Percentiles rank a stretch among this genome's conserved stretches.
These are phyloP conservation scores for Cyclophora albipunctata DNA, from an alignment of 2,888 invertebrate genomes.

Conservation along the genomic window DNA sequence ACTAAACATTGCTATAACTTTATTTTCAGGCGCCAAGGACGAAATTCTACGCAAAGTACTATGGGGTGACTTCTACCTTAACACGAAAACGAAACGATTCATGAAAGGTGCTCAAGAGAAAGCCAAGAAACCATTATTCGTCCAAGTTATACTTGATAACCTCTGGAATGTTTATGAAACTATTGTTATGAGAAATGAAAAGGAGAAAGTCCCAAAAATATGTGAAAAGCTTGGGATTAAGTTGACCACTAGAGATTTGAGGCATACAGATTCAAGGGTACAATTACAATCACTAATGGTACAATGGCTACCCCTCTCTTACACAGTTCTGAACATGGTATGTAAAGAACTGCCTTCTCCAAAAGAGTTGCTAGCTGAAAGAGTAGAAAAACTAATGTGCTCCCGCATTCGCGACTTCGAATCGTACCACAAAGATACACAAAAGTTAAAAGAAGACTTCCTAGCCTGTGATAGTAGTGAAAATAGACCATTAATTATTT, in stretches of 20 bases:
- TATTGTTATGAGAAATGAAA: constrained; percentile 83
- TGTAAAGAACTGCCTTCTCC: constrained; percentile 89
- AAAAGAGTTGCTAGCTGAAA: constrained; percentile 80
- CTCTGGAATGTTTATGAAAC: constrained; percentile 93
- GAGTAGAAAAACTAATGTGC: constrained; percentile 89
- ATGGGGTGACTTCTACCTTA: constrained; percentile 96
- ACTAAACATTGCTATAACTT: no score
- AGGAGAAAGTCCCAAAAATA: constrained; percentile 81
- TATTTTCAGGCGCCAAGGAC: constrained; percentile 77
- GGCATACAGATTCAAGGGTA: constrained; percentile 84
- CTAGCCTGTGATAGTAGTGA: constrained; percentile 79
- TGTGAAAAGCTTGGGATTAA: constrained; percentile 86
- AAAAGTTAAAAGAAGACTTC: constrained; percentile 81
- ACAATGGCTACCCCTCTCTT: constrained; percentile 93
- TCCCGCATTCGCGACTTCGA: constrained; percentile 81
- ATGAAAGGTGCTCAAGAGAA: constrained; percentile 92
- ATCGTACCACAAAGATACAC: constrained; percentile 80
- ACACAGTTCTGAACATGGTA: constrained; percentile 87
- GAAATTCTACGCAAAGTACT: constrained; percentile 84
- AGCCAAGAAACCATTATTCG: constrained; percentile 94
- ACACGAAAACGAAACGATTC: constrained; percentile 87
- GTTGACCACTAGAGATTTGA: constrained; percentile 83
- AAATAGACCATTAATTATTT: constrained; percentile 81
- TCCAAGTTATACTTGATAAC: constrained; percentile 92
- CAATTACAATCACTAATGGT: constrained; percentile 88